Conservation (phyloP, 2,113 vertebrate species). For the Raja brachyura region DNA sequence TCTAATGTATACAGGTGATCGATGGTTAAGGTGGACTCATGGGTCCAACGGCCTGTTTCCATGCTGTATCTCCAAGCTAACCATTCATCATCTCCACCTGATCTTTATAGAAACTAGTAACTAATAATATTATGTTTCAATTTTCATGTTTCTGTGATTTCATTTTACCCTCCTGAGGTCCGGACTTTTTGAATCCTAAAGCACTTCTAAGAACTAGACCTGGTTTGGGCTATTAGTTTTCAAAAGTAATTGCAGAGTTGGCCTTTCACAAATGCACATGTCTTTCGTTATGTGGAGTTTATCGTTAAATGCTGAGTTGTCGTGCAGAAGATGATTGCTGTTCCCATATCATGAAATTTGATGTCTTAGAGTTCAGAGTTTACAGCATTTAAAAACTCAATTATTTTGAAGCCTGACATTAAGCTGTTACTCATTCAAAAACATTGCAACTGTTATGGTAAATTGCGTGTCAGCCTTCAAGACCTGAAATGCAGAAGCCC, state of each 20-base stretch:
- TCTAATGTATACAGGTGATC: too few species aligned
- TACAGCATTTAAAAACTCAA: neutral
- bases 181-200: neutral
- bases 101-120: neutral
- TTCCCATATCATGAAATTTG: too few species aligned
- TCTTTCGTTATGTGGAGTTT: conserved; percentile 11
- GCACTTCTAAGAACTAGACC: neutral
- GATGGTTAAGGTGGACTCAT: too few species aligned
- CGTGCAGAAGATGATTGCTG: neutral
- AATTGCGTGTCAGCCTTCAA: neutral
- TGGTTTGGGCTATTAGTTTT: neutral
- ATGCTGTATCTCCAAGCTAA: too few species aligned
- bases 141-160: neutral
- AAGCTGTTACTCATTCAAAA: neutral
- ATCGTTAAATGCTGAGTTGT: conserved; percentile 1
- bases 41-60: too few species aligned
- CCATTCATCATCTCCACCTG: neutral
- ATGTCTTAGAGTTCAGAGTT: neutral
- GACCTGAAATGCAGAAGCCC: neutral
- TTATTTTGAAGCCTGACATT: neutral
- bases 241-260: too few species aligned
- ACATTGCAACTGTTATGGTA: neutral
- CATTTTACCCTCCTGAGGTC: neutral
- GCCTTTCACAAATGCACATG: neutral
- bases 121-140: neutral